These are phyloP conservation scores for Lophius americanus DNA, from an alignment of 2,797 vertebrate species.

Conservation along the genomic window DNA sequence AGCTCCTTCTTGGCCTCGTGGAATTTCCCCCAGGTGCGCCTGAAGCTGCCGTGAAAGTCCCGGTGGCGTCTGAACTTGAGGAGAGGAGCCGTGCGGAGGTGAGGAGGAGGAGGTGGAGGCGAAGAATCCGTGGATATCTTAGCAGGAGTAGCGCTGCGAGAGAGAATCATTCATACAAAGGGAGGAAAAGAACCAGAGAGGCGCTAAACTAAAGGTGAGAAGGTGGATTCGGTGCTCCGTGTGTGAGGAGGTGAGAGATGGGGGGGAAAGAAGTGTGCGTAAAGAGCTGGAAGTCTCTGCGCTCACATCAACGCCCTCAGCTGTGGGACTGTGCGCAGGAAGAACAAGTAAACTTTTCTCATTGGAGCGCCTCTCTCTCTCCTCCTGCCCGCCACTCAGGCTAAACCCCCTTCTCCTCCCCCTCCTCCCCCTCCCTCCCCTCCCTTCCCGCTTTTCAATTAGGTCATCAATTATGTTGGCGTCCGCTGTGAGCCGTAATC, in stretches of 20 bases:
- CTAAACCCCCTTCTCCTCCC: conserved; percentile 4
- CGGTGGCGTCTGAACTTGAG: conserved; percentile 68
- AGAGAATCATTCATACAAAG: conserved; percentile 76
- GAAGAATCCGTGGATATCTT: conserved; percentile 56
- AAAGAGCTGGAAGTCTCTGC: conserved; percentile 65
- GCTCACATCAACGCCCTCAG: conserved; percentile 81
- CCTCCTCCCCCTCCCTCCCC: conserved; percentile 51
- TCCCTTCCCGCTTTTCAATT: conserved; percentile 76
- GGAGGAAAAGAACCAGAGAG: conserved; percentile 30
- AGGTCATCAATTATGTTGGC: conserved; percentile 84
- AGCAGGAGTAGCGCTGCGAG: conserved; percentile 40
- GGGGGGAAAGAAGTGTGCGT: conserved; percentile 74
- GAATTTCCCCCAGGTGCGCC: conserved; percentile 72
- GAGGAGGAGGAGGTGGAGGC: conserved; percentile 57
- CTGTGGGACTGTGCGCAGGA: conserved; percentile 54
- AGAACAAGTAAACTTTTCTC: conserved; percentile 74
- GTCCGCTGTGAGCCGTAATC: conserved; percentile 73
- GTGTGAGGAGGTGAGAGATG: conserved; percentile 78
- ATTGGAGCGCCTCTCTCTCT: conserved; percentile 58
- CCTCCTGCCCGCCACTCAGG: not conserved
- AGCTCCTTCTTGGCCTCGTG: conserved; percentile 61
- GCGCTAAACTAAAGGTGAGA: conserved; percentile 76
- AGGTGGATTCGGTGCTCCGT: conserved; percentile 80
- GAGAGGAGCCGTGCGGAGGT: conserved; percentile 74
- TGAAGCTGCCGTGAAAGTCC: conserved; percentile 68